These are phyloP conservation scores for Mormyrus proboscirostris DNA, from an alignment of 2,797 vertebrate species.

Conservation along the genomic window DNA sequence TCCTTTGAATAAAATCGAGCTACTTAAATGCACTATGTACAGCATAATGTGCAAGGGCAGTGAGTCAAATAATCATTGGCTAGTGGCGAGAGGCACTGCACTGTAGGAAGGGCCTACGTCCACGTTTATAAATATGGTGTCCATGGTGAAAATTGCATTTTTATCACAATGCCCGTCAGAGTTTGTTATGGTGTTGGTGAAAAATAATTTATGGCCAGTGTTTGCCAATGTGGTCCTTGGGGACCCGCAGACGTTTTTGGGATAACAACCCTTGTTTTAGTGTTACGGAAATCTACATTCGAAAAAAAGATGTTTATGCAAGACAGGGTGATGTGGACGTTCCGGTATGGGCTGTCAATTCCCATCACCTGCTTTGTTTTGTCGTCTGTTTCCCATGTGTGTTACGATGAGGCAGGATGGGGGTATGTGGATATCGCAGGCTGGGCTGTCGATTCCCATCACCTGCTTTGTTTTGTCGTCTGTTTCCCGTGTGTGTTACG, in stretches of 20 bases:
- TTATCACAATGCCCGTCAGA: not conserved
- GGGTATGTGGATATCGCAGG: too few species aligned
- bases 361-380: not conserved
- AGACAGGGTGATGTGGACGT: not conserved
- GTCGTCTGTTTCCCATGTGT: not conserved
- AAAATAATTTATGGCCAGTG: not conserved
- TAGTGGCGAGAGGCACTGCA: not conserved
- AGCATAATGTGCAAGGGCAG: not conserved
- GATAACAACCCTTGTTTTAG: not conserved
- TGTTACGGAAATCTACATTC: not conserved
- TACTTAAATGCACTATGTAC: not conserved
- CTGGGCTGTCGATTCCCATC: too few species aligned
- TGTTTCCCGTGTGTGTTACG: too few species aligned
- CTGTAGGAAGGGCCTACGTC: not conserved
- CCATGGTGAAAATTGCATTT: not conserved
- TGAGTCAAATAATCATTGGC: not conserved
- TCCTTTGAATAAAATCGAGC: not conserved
- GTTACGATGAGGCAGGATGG: not conserved
- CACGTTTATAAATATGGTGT: not conserved
- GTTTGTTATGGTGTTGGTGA: not conserved
- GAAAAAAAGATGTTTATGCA: not conserved
- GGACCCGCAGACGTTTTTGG: not conserved
- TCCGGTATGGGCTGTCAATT: not conserved
- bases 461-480: too few species aligned
- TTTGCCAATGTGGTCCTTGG: not conserved